These are phyloP conservation scores for Drosophila oshimai DNA, from an alignment of 1,140 invertebrate genomes.

Conservation along the genomic window DNA sequence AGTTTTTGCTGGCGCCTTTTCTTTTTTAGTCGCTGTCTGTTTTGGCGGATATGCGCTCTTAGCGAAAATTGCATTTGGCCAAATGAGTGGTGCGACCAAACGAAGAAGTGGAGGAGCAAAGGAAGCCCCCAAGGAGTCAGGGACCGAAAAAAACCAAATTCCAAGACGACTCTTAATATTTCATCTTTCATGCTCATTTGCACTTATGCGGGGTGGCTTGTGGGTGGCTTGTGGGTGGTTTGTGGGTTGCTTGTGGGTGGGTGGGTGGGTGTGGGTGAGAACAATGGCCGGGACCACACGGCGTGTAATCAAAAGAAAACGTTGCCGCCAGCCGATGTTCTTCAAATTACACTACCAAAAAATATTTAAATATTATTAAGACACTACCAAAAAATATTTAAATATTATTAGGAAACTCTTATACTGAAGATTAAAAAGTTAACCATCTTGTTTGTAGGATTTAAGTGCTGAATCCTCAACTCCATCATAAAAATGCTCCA, in stretches of 20 bases:
- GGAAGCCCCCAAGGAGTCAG: slow-evolving; percentile 14
- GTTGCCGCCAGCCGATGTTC: slow-evolving; percentile 37
- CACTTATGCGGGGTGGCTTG: slow-evolving; percentile 43
- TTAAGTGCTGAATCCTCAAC: no score
- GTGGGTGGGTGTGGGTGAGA: not conserved
- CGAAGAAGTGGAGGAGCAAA: not conserved
- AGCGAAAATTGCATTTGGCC: slow-evolving; percentile 76
- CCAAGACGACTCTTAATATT: slow-evolving; percentile 72
- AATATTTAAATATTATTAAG: not conserved
- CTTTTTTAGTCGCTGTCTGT: slow-evolving; percentile 20
- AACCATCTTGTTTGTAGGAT: no score
- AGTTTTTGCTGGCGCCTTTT: slow-evolving; percentile 13
- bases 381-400: not conserved
- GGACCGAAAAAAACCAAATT: slow-evolving; percentile 5
- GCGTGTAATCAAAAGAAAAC: slow-evolving; percentile 66
- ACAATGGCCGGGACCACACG: slow-evolving; percentile 32
- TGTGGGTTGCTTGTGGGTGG: not conserved
- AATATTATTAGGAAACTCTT: not conserved
- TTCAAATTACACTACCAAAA: not conserved
- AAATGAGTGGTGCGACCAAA: slow-evolving; percentile 48
- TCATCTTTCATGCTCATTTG: slow-evolving; percentile 77
- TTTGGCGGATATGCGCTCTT: slow-evolving; percentile 62
- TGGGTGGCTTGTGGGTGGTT: not conserved
- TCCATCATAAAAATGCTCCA: no score
- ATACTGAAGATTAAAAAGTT: no score